Evolutionary conservation across 2,888 invertebrate species (phyloP), one percentile per base, ranked within the genome.

Genomic region (Eupithecia exiguata): DNA sequence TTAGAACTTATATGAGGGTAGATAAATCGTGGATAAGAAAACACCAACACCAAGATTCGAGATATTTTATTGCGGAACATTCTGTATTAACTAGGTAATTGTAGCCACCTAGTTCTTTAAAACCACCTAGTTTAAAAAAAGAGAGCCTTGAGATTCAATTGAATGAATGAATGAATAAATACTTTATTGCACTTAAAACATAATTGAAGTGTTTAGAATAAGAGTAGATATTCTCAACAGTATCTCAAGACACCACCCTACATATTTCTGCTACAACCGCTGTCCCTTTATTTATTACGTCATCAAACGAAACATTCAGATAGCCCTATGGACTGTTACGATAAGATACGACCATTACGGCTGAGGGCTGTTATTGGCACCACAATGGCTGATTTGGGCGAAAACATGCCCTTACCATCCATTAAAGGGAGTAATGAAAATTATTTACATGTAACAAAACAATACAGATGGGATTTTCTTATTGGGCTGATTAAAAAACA

Each of bases 261-360:
- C 46, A 46, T 7, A 46, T 46, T 53, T 21, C 12, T 5, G 53
- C 21, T 12, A 12, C 12, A 53, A 25, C 21, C 53, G 2, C 1
- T 21, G 25, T 36, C 35, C 61, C 62, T 61, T 69, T 69, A 43
- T 72, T 72, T 62, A 72, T 46, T 68, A 6, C 71, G 62, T 68
- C 68, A 30, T 72, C 38, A 69, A 61, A 43, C 40, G 21, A 70
- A 38, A 7, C 65, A 38, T 68, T 69, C 38, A 63, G 68, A 69
- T 65, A 65, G 38, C 68, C 40, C 62, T 46, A 68, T 70, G 35
- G 35, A 21, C 72, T 58, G 65, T 73, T 61, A 61, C 69, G 70
- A 73, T 73, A 70, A 73, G 63, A 70, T 70, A 67, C 66, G 46
- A 43, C 25, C 43, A 73, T 66, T 72, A 69, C 58, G 73, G 66